A percentile compares a stretch with the other conserved stretches of the same genome.
phyloP scores from a whole-genome alignment of 2,797 vertebrate species.

The Hydrophis major region DNA sequence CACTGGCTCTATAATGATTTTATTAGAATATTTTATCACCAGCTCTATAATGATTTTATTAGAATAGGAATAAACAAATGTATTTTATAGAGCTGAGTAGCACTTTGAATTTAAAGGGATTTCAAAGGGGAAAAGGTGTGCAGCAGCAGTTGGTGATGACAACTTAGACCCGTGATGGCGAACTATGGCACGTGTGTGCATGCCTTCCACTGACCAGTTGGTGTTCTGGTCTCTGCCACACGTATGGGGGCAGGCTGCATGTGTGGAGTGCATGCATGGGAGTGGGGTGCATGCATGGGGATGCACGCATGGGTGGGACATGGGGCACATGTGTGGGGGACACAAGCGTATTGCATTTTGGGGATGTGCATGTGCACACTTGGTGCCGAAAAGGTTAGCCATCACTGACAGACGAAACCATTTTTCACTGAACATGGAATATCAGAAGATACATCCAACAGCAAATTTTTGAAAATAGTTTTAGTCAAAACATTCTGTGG shows the following conservation, averaged over 20 bases:
- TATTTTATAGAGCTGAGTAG: neutral
- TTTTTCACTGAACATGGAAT: neutral
- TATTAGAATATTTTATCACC: neutral
- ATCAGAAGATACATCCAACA: neutral
- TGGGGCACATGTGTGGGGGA: too few species aligned
- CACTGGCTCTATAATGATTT: too few species aligned
- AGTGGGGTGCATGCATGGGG: too few species aligned
- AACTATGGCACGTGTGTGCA: too few species aligned
- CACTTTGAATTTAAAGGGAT: neutral
- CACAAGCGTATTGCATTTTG: too few species aligned
- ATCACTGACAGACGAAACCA: neutral
- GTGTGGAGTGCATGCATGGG: too few species aligned
- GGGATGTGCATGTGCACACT: too few species aligned
- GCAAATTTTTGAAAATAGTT: neutral
- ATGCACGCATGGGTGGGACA: too few species aligned
- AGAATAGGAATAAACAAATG: neutral
- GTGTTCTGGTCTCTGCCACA: too few species aligned
- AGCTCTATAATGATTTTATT: neutral
- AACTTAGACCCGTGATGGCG: neutral
- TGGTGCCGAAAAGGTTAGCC: too few species aligned
- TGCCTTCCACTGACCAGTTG: too few species aligned
- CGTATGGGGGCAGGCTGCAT: too few species aligned
- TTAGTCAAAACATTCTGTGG: neutral
- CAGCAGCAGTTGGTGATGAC: neutral
- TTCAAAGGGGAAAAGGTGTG: neutral